Evolutionary conservation across 2,797 vertebrate species (phyloP), one percentile per base, ranked within the genome.

Genomic region (Mionectes olivaceus): DNA sequence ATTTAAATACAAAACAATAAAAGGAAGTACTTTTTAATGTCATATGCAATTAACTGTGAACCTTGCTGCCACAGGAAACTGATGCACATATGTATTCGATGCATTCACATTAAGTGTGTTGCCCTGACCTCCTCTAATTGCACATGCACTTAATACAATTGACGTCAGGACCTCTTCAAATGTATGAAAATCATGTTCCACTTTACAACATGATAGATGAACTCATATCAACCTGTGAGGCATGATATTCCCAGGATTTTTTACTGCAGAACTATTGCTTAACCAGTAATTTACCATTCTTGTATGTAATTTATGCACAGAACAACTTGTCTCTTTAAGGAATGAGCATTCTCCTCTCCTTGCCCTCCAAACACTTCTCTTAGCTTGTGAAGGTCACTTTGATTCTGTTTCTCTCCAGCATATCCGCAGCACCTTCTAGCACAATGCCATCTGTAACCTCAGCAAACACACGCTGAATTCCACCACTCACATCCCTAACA

Each of bases 21-120:
- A 91, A 94, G 61, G 68, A 96, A 96, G 50, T 69, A 78, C 35
- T 90, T 94, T 81, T 61, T 22, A 86, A 89, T 50, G 76, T 55
- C 74, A 61, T 55, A 41, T 64, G 63, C 77, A 83, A 91, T 88
- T 90, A 83, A 79, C 59, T 92, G 32, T 21, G 65, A 78, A 78
- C 41, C 53, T 69, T 65, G 55, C 43, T 91, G 93, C 67, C 87
- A 83, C 77, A 86, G 88, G 76, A 94, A 93, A 73, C 37, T 47
- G 75, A 71, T 88, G 79, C 60, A 43, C 18, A 24, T 8, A 61
- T 0, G 3, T 28, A 75, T 47, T 79, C 55, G 55, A 63, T 0
- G 1, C 75, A 43, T 53, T 87, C 68, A 80, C 23, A 56, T 37
- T 35, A 59, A 67, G n/a, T 27, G 43, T 13, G 10, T 19, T 76